These are phyloP conservation scores for Pungitius pungitius DNA, from an alignment of 2,113 vertebrate species.

Conservation along the genomic window DNA sequence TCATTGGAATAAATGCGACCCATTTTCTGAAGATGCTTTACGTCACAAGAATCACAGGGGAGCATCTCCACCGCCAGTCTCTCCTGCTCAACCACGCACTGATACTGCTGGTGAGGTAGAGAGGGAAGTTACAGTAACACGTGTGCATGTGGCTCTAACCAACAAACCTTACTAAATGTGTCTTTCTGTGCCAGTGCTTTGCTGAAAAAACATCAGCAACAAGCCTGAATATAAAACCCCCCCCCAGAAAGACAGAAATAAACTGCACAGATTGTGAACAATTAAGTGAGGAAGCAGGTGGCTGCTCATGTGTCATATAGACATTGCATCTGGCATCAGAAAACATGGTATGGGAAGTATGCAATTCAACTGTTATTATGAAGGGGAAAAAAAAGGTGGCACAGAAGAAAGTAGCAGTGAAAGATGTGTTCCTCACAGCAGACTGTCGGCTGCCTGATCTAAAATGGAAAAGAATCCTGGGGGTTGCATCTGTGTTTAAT, in stretches of 20 bases:
- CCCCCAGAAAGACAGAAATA: too few relatives aligned
- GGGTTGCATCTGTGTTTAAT: conserved; percentile 39
- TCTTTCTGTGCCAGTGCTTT: too few relatives aligned
- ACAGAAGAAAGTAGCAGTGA: conserved; percentile 16
- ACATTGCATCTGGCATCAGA: conserved; percentile 30
- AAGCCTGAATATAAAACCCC: too few relatives aligned
- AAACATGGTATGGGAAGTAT: conserved; percentile 10
- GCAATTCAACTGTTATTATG: conserved; percentile 18
- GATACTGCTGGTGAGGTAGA: too few relatives aligned
- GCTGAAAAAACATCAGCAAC: too few relatives aligned
- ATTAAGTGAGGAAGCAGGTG: conserved; percentile 49
- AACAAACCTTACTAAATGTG: too few relatives aligned
- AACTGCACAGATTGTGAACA: conserved; percentile 40
- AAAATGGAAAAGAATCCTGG: too few relatives aligned
- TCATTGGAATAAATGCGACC: not conserved
- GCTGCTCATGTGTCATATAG: conserved; percentile 39
- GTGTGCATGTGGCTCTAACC: too few relatives aligned
- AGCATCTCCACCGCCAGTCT: too few relatives aligned
- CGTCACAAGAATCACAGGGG: not conserved
- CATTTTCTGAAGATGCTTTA: not conserved
- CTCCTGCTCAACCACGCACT: too few relatives aligned
- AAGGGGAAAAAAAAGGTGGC: not conserved
- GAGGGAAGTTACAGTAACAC: too few relatives aligned
- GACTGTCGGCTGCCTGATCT: not conserved
- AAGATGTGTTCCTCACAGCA: conserved; percentile 28